Conservation (phyloP, 2,797 vertebrate species). For the Artibeus jamaicensis region DNA sequence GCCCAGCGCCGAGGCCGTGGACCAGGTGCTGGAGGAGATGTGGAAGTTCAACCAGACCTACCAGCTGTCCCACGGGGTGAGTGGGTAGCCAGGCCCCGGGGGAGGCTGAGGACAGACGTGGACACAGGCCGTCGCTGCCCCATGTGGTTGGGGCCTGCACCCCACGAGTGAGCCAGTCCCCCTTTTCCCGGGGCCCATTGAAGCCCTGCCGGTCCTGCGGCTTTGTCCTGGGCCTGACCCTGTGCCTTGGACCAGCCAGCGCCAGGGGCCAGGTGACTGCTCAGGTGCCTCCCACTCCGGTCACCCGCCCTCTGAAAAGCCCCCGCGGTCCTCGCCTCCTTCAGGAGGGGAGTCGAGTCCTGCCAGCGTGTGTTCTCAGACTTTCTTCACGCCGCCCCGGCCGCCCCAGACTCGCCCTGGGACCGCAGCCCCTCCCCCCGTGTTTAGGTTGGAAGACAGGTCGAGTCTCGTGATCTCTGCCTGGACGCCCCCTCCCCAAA, state of each 20-base stretch:
- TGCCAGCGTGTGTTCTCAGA: rapidly evolving
- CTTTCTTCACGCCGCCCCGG: rapidly evolving
- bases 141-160: rapidly evolving
- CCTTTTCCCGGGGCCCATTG: rapidly evolving
- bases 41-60: slow-evolving; percentile 98
- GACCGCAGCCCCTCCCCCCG: background rate
- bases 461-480: background rate
- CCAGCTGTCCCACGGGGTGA: slow-evolving; percentile 91
- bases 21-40: slow-evolving; percentile 90
- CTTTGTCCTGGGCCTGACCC: background rate
- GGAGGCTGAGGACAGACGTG: rapidly evolving
- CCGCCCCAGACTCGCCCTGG: background rate
- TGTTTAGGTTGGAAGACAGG: no score
- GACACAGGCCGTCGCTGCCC: background rate
- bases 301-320: background rate
- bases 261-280: background rate
- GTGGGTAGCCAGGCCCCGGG: background rate
- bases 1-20: slow-evolving; percentile 84
- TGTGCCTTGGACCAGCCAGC: no score
- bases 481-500: background rate
- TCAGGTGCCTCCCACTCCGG: rapidly evolving
- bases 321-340: rapidly evolving
- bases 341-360: background rate
- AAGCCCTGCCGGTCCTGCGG: rapidly evolving
- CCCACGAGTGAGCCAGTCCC: rapidly evolving